Base-by-base conservation (phyloP, 2,888 invertebrate genomes). In the Lasioglossum calceatum region DNA sequence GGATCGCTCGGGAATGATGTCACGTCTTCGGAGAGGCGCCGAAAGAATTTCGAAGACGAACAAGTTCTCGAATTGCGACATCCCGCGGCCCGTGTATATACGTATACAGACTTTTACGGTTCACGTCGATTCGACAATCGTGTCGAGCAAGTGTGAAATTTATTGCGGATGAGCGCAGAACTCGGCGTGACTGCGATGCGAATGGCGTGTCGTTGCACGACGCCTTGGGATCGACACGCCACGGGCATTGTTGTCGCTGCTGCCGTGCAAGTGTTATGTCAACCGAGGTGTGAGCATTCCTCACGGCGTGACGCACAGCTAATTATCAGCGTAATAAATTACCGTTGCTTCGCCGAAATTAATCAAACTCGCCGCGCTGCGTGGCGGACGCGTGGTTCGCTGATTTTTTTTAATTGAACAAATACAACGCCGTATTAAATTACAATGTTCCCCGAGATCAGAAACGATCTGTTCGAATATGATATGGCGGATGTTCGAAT, bases 141-240 rank as follows among this genome's bases (percentile, higher is more conserved):
- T 86, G 73, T 79, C 54, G 83, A 81, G 80, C 85, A 81, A 81
- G 81, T 88, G 88, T 75, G 88, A 89, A 88, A 86, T 86, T 79
- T 73, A 77, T 77, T 64, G 82, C 77, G 82, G 79, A 82, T 80
- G 82, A 82, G 73, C 67, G 67, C 61, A 44, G 27, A 54, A 39
- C 58, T 42, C 70, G 50, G 39, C 61, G 77, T 80, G 79, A 80
- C 76, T 75, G 72, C 67, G 61, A 73, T 81, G 67, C 67, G 77
- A 81, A 78, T 47, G 81, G 50, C 76, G 67, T 39, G 23, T 19
- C 32, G 61, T 16, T 36, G 75, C 54, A 54, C 54, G 58, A 72
- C 76, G 54, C 61, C 32, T 73, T 64, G 54, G n/a, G 44, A 79
- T 80, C 71, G 44, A 27, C 27, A 50, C 77, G 50, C 50, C 70